A percentile compares a stretch with the other conserved stretches of the same genome.
phyloP scores from a whole-genome alignment of 2,113 vertebrate species.

The Lycocorax pyrrhopterus region DNA sequence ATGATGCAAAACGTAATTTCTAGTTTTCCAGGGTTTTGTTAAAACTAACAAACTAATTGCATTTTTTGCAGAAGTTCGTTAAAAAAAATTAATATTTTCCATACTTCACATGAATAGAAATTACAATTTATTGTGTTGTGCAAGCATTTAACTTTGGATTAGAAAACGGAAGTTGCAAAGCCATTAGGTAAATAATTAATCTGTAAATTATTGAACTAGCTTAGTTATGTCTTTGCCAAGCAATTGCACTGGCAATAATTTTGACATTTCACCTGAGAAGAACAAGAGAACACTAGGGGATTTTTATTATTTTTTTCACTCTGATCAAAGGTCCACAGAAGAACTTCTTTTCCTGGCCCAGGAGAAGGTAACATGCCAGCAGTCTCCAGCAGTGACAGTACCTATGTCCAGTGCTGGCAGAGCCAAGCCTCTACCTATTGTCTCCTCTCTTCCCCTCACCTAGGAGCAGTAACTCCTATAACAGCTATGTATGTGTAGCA shows the following conservation, averaged over 20 bases:
- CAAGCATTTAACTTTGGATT: neutral
- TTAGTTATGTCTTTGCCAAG: neutral
- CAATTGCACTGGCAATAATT: neutral
- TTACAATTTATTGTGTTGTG: neutral
- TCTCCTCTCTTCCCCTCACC: neutral
- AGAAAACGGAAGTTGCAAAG: neutral
- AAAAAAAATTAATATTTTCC: neutral
- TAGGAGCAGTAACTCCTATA: neutral
- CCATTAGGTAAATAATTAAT: neutral
- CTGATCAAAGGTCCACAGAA: neutral
- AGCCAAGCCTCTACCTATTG: neutral
- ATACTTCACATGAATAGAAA: neutral
- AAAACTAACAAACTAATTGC: neutral
- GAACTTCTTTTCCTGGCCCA: neutral
- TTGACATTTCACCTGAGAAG: neutral
- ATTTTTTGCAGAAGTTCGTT: neutral
- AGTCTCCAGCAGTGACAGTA: neutral
- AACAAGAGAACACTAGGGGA: neutral
- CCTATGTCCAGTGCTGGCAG: neutral
- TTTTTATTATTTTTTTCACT: neutral
- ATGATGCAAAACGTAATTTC: neutral
- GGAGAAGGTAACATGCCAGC: neutral
- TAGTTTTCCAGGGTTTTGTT: neutral
- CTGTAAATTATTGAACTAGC: neutral
- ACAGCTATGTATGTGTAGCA: accelerated